phyloP scores from a whole-genome alignment of 2,797 vertebrate genomes.

The Anguilla anguilla region DNA sequence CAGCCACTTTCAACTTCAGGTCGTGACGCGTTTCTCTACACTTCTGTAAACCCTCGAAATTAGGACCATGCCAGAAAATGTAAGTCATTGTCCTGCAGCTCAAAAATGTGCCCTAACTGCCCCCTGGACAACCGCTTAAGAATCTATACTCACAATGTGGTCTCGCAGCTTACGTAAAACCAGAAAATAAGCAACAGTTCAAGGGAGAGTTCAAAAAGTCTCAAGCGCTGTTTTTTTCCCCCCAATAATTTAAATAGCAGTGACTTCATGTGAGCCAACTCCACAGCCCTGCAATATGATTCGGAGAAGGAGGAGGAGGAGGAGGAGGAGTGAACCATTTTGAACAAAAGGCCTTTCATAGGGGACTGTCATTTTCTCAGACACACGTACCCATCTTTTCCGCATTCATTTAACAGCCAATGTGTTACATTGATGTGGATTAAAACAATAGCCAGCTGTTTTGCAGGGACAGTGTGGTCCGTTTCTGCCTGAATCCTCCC shows the following conservation, averaged over 20 bases:
- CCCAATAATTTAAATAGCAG: conserved; percentile 3
- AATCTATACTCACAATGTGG: background rate
- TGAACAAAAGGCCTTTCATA: conserved; percentile 6
- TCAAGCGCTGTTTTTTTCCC: background rate
- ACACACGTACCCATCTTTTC: background rate
- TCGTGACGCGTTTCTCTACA: background rate
- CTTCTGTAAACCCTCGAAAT: background rate
- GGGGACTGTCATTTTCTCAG: background rate
- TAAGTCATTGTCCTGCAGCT: conserved; percentile 13
- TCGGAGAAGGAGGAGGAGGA: too few relatives aligned
- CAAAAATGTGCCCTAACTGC: background rate
- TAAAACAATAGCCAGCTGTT: conserved; percentile 16
- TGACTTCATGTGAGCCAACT: background rate
- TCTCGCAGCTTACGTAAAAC: background rate
- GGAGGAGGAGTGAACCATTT: background rate
- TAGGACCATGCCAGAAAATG: conserved; percentile 8
- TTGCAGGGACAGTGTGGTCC: background rate
- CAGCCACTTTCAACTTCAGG: conserved; percentile 10
- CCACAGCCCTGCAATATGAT: background rate
- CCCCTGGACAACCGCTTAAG: background rate
- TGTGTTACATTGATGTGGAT: conserved; percentile 13
- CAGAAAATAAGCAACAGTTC: conserved; percentile 3
- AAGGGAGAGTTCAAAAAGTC: conserved; percentile 1
- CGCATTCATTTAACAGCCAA: conserved; percentile 7
- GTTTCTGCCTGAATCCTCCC: background rate